Percentiles rank a stretch among this genome's conserved stretches.
These are phyloP conservation scores for Zaprionus obscuricornis DNA, from an alignment of 2,888 invertebrate species.

Conservation along the genomic window DNA sequence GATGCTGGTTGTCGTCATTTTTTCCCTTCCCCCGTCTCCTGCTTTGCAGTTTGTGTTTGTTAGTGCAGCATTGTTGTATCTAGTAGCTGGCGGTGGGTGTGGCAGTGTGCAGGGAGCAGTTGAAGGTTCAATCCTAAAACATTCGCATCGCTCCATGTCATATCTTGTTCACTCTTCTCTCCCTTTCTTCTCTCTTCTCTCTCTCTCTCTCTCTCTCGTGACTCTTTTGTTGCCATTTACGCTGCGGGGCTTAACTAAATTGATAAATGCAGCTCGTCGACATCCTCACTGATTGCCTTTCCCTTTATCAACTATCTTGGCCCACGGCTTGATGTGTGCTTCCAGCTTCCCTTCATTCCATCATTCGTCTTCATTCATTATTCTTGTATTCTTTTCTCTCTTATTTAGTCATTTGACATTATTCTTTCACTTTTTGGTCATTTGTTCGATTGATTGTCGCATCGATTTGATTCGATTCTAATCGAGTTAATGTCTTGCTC, in stretches of 20 bases:
- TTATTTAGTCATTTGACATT: conserved; percentile 19
- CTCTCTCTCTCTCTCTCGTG: conserved; percentile 30
- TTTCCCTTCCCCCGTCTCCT: too few relatives aligned
- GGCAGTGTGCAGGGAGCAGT: too few relatives aligned
- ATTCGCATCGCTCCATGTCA: too few relatives aligned
- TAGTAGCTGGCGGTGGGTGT: too few relatives aligned
- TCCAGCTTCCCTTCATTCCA: not conserved
- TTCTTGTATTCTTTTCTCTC: not conserved
- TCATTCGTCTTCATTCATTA: not conserved
- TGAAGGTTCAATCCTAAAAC: too few relatives aligned
- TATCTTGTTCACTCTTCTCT: too few relatives aligned
- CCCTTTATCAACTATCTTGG: not conserved
- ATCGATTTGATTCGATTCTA: conserved; percentile 28
- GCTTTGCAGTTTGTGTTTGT: too few relatives aligned
- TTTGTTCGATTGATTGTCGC: not conserved
- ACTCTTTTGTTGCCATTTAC: conserved; percentile 59
- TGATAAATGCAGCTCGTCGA: conserved; percentile 66
- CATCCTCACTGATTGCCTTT: not conserved
- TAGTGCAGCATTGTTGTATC: too few relatives aligned
- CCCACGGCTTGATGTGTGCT: conserved; percentile 16
- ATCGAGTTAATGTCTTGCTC: too few relatives aligned
- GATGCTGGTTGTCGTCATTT: too few relatives aligned
- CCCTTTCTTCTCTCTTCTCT: too few relatives aligned
- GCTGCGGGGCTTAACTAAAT: conserved; percentile 67
- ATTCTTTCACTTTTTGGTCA: not conserved